phyloP scores from a whole-genome alignment of 1,140 invertebrate species.

The Lordiphosa mommai region DNA sequence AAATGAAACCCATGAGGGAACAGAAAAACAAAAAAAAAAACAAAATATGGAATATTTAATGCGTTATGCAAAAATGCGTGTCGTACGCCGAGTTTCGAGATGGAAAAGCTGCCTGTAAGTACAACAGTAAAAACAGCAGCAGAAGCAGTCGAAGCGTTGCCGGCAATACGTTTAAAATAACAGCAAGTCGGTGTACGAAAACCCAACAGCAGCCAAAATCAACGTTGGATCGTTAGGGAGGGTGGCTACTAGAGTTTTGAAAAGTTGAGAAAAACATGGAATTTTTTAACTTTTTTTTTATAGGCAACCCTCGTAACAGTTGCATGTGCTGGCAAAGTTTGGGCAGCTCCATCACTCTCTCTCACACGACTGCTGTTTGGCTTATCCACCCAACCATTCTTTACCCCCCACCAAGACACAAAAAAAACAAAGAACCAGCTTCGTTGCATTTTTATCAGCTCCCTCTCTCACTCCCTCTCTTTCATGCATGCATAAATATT shows the following conservation, averaged over 20 bases:
- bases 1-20: slow-evolving; percentile 57
- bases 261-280: neutral
- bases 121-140: neutral
- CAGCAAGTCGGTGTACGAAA: slow-evolving; percentile 46
- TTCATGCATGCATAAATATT: slow-evolving; percentile 62
- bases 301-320: slow-evolving; percentile 13
- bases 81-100: slow-evolving; percentile 1
- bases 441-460: slow-evolving; percentile 47
- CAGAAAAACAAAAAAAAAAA: slow-evolving; percentile 17
- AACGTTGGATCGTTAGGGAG: slow-evolving; percentile 3
- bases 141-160: slow-evolving; percentile 10
- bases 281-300: too few species aligned
- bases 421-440: slow-evolving; percentile 25
- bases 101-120: slow-evolving; percentile 25
- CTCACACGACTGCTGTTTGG: slow-evolving; percentile 31
- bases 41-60: slow-evolving; percentile 75
- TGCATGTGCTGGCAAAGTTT: slow-evolving; percentile 56
- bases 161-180: slow-evolving; percentile 75
- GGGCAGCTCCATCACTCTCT: slow-evolving; percentile 60
- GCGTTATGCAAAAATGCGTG: slow-evolving; percentile 74
- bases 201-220: slow-evolving; percentile 19
- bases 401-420: slow-evolving; percentile 15
- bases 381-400: slow-evolving; percentile 23
- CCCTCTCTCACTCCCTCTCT: neutral
- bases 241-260: neutral